phyloP scores from a whole-genome alignment of 2,113 vertebrate genomes.

The Alectura lathami region DNA sequence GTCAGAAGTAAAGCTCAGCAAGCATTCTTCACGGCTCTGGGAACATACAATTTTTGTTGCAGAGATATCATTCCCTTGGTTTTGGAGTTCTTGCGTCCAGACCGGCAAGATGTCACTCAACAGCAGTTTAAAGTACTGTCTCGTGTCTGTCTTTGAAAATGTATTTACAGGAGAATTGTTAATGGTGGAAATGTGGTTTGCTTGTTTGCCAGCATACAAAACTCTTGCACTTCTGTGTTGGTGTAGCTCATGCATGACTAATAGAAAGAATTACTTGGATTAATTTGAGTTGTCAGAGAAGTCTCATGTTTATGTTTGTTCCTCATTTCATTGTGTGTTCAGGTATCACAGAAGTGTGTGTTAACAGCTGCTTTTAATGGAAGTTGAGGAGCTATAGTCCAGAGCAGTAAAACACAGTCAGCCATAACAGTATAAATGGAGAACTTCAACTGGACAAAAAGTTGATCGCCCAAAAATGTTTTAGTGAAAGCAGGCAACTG shows the following conservation, averaged over 20 bases:
- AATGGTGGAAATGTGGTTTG: not conserved
- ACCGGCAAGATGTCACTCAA: conserved; percentile 85
- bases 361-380: not conserved
- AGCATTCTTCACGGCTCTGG: conserved; percentile 91
- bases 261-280: not conserved
- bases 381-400: not conserved
- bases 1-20: conserved; percentile 95
- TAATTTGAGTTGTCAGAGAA: not conserved
- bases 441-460: not conserved
- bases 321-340: not conserved
- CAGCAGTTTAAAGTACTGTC: conserved; percentile 94
- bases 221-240: not conserved
- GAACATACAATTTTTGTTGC: conserved; percentile 96
- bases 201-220: not conserved
- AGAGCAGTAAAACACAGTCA: not conserved
- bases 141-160: not conserved
- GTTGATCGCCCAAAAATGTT: not conserved
- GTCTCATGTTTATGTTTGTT: not conserved
- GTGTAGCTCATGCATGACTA: not conserved
- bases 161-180: not conserved
- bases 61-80: conserved; percentile 93
- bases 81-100: conserved; percentile 87
- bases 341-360: not conserved
- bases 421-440: not conserved
- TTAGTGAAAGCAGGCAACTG: not conserved